phyloP scores from a whole-genome alignment of 2,888 invertebrate genomes.

The Cerastoderma edule region DNA sequence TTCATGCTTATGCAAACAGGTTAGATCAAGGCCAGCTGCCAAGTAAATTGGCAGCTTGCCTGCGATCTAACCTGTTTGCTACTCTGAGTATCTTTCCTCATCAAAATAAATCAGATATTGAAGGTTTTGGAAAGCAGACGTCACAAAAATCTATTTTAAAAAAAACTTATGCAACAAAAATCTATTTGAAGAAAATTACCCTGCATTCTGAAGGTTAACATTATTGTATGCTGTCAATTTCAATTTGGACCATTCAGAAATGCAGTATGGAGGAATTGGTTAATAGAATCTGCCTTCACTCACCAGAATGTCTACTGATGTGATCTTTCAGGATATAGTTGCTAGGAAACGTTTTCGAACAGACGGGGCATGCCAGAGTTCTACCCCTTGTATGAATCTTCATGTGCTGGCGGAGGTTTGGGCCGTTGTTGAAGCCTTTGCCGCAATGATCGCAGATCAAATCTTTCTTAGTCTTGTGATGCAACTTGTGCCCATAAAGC shows the following conservation, averaged over 20 bases:
- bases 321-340: slow-evolving; percentile 46
- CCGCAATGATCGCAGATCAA: slow-evolving; percentile 40
- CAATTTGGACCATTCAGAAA: neutral
- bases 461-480: slow-evolving; percentile 30
- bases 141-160: too few relatives aligned
- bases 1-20: too few relatives aligned
- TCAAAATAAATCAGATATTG: too few relatives aligned
- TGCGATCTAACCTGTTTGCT: too few relatives aligned
- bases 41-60: too few relatives aligned
- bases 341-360: slow-evolving; percentile 45
- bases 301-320: slow-evolving; percentile 50
- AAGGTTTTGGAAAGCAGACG: too few relatives aligned
- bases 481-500: slow-evolving; percentile 35
- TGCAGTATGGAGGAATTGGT: neutral
- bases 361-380: slow-evolving; percentile 43
- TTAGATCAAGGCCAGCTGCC: too few relatives aligned
- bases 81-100: too few relatives aligned
- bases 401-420: slow-evolving; percentile 41
- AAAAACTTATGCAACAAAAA: too few relatives aligned
- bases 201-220: too few relatives aligned
- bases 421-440: slow-evolving; percentile 47
- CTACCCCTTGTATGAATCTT: slow-evolving; percentile 39
- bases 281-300: neutral
- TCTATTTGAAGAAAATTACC: too few relatives aligned
- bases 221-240: too few relatives aligned